A percentile compares a stretch with the other conserved stretches of the same genome.
These are phyloP conservation scores for Macrotrachela quadricornifera DNA, from an alignment of 1,140 invertebrate genomes.

Conservation along the genomic window DNA sequence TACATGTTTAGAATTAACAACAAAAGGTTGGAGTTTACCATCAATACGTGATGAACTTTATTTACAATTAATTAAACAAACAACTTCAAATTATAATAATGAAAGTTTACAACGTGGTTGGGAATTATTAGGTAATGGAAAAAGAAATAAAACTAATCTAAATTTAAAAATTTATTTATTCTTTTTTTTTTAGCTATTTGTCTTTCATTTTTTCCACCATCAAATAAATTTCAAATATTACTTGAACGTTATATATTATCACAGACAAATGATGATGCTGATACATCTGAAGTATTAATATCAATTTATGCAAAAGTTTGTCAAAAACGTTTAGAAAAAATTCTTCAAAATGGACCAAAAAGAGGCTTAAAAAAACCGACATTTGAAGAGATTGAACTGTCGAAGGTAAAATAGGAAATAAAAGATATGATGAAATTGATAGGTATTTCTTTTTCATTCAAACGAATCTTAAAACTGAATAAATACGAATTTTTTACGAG, in stretches of 20 bases:
- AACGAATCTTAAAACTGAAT: no score
- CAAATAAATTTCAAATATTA: conserved; percentile 67
- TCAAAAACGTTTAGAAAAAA: conserved; percentile 59
- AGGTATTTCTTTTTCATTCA: no score
- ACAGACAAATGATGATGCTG: conserved; percentile 33
- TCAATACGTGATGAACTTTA: conserved; percentile 67
- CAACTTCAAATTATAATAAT: conserved; percentile 71
- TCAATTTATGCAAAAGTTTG: conserved; percentile 29
- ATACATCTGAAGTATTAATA: conserved; percentile 26
- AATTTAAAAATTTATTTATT: no score
- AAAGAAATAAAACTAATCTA: no score
- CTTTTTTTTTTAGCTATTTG: conserved; percentile 41
- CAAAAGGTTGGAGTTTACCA: conserved; percentile 52
- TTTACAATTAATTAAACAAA: conserved; percentile 78
- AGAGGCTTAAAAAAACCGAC: conserved; percentile 63
- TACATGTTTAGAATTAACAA: conserved; percentile 3
- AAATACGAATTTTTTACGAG: no score
- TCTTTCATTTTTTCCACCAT: conserved; percentile 76
- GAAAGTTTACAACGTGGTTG: conserved; percentile 61
- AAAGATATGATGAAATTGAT: no score
- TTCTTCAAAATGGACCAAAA: conserved; percentile 57
- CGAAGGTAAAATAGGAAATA: conserved; percentile 25
- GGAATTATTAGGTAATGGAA: conserved; percentile 42
- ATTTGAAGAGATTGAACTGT: conserved; percentile 75
- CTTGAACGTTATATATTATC: conserved; percentile 56